Evolutionary conservation across 2,888 invertebrate species (phyloP), one percentile per base, ranked within the genome.

Genomic region (Pachydiplax longipennis): DNA sequence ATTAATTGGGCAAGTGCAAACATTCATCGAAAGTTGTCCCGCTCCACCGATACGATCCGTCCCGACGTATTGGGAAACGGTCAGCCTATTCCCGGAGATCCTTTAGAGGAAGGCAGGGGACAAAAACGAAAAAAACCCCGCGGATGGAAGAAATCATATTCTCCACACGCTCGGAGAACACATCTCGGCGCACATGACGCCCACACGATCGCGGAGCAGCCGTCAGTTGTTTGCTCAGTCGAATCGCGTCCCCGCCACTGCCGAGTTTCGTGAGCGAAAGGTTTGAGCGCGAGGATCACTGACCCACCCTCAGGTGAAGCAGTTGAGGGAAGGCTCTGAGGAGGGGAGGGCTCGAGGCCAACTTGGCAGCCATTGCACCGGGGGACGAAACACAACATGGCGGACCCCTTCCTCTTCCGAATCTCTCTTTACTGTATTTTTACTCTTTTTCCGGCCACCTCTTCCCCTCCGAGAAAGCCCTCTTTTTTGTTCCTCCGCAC

Each of bases 291-390:
- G 87, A 35, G 87, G 87, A 87, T 87, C 87, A 87, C 87, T 87
- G 87, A 87, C 87, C 87, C 87, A 87, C 87, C 87, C 87, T 87
- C 87, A 87, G 87, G 87, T 87, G 61, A 87, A 87, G 87, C 87
- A 61, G 87, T 87, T 87, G 87, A 87, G 61, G 87, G 61, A 87
- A 87, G 87, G 87, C 87, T 58, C 18, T 15, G 53, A 53, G 53
- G 31, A 10, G 83, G 58, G 53, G 82, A 82, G 83, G 83, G 83
- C 83, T 83, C 83, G 83, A 83, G 83, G 83, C 83, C 83, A 83
- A 83, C 58, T 83, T 83, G 83, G 87, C 87, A 87, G 87, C 87
- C 87, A 87, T 87, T 87, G 61, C 87, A 87, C 61, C 83, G 44
- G 83, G 31, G 53, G 83, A 83, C 61, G 87, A 87, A 61, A 83